Percentiles rank a stretch among this genome's conserved stretches.
Evolutionary conservation across 2,797 vertebrate species (phyloP).

Genomic region (Amazona ochrocephala): DNA sequence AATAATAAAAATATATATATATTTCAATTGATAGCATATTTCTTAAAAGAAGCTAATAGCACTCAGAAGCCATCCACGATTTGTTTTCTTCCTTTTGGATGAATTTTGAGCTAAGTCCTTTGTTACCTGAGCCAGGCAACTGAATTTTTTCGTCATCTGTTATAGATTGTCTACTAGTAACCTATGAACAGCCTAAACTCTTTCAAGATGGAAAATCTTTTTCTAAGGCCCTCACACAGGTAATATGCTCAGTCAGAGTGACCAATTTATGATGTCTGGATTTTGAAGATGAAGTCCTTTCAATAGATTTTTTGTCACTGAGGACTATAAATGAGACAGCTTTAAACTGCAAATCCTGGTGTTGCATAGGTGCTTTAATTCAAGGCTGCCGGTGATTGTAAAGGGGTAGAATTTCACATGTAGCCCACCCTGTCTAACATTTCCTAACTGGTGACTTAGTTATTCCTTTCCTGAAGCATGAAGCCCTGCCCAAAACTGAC

Average conservation of each 20-base stretch:
- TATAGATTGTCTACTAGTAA: neutral
- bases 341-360: neutral
- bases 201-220: neutral
- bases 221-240: neutral
- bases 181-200: neutral
- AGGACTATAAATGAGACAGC: neutral
- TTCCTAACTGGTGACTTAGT: neutral
- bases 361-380: neutral
- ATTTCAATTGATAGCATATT: neutral
- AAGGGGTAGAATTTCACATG: neutral
- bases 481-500: neutral
- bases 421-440: neutral
- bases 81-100: neutral
- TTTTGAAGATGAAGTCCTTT: neutral
- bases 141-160: neutral
- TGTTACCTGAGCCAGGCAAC: neutral
- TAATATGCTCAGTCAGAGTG: neutral
- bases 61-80: neutral
- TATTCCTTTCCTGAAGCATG: neutral
- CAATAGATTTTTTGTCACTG: neutral
- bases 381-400: neutral
- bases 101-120: neutral
- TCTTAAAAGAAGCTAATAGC: neutral
- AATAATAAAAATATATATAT: neutral
- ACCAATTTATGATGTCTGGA: neutral